phyloP scores from a whole-genome alignment of 2,113 vertebrate species.

The Harpagus bidentatus region DNA sequence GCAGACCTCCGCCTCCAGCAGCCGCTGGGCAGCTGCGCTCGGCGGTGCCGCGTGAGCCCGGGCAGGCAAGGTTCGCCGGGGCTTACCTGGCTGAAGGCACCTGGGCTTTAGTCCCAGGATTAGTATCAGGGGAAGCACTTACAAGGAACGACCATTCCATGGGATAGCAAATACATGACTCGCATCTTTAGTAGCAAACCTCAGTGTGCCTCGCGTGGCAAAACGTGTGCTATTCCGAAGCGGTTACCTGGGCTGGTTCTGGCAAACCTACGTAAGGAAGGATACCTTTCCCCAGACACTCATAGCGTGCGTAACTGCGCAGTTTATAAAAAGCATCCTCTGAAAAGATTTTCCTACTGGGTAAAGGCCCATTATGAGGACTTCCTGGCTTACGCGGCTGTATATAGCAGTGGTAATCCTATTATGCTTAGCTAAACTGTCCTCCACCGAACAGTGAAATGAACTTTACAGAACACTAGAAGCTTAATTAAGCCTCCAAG shows the following conservation, averaged over 20 bases:
- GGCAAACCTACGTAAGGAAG: background rate
- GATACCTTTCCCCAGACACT: background rate
- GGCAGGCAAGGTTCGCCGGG: rapidly evolving
- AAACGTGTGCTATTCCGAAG: background rate
- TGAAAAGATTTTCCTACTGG: conserved; percentile 41
- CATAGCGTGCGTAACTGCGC: background rate
- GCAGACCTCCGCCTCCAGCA: rapidly evolving
- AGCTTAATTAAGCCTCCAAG: conserved; percentile 38
- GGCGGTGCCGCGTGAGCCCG: rapidly evolving
- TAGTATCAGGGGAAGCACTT: background rate
- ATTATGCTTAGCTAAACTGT: conserved; percentile 69
- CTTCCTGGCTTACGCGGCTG: conserved; percentile 67
- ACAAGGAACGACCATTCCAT: rapidly evolving
- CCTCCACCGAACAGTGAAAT: conserved; percentile 54
- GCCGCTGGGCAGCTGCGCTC: background rate
- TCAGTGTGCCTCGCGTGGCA: background rate
- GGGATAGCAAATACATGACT: rapidly evolving
- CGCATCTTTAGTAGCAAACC: rapidly evolving
- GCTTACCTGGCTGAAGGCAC: background rate
- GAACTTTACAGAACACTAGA: conserved; percentile 47
- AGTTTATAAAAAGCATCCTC: conserved; percentile 14
- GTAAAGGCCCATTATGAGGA: conserved; percentile 60
- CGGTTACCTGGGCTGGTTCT: background rate
- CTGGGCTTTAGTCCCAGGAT: background rate
- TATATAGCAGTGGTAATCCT: conserved; percentile 68